Conservation (phyloP, 2,888 invertebrate species). For the Campopleginae sp. region DNA sequence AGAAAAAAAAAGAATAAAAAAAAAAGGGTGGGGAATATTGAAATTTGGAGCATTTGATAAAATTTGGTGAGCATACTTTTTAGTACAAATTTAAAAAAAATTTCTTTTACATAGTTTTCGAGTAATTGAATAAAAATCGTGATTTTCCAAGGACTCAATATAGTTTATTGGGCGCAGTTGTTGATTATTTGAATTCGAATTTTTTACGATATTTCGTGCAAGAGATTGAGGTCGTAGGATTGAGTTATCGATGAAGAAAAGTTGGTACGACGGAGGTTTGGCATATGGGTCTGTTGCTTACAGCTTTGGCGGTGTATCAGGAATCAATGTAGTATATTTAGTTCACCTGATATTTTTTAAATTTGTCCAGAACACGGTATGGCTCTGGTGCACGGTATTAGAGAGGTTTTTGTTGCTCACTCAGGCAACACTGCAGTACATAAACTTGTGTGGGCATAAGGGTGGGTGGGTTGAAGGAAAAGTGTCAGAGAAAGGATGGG, state of each 20-base stretch:
- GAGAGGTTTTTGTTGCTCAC: background rate
- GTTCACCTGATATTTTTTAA: background rate
- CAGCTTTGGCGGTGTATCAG: background rate
- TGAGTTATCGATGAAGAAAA: background rate
- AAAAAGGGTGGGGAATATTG: no score
- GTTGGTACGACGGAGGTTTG: background rate
- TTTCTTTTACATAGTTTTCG: no score
- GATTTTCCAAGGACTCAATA: background rate
- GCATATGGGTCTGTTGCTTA: conserved; percentile 16
- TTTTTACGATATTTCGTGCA: background rate
- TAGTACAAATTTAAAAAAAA: no score
- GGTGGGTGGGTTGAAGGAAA: background rate
- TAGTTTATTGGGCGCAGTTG: background rate
- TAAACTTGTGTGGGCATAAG: conserved; percentile 6
- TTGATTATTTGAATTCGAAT: background rate
- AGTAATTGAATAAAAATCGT: background rate
- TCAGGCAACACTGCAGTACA: background rate
- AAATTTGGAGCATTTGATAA: no score
- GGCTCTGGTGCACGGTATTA: background rate
- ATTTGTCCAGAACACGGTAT: background rate
- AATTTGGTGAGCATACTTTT: no score
- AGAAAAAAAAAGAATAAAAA: no score
- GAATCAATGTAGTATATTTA: background rate
- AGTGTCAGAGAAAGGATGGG: background rate
- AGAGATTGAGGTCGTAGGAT: background rate